These are phyloP conservation scores for Garra rufa DNA, from an alignment of 2,113 vertebrate genomes.

Conservation along the genomic window DNA sequence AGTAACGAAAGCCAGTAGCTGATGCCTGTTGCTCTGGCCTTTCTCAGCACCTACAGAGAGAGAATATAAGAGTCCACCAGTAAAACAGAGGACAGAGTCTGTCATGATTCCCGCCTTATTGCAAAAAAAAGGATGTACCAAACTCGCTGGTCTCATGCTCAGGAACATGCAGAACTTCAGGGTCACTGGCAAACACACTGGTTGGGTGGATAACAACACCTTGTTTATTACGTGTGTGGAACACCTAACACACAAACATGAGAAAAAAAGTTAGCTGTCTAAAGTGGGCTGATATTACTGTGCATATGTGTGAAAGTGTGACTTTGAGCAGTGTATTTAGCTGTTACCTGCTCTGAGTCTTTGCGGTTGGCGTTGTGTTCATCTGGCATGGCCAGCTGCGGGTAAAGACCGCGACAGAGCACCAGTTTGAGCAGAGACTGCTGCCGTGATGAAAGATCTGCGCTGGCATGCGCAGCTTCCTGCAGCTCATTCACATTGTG, in stretches of 20 bases:
- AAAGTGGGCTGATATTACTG: neutral
- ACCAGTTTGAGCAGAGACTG: slow-evolving; percentile 84
- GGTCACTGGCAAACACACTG: slow-evolving; percentile 82
- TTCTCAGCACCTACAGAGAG: slow-evolving; percentile 58
- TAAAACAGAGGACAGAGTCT: neutral
- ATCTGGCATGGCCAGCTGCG: slow-evolving; percentile 87
- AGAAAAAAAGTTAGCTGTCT: neutral
- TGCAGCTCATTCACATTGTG: slow-evolving; percentile 85
- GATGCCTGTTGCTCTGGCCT: slow-evolving; percentile 79
- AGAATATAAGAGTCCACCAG: neutral
- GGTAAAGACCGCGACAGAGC: slow-evolving; percentile 88
- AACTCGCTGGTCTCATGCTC: slow-evolving; percentile 64
- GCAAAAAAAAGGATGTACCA: slow-evolving; percentile 52
- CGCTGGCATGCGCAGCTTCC: slow-evolving; percentile 68
- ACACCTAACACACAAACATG: slow-evolving; percentile 75
- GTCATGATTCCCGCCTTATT: neutral
- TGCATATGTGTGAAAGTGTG: neutral
- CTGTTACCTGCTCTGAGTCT: slow-evolving; percentile 87
- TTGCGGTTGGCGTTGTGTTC: slow-evolving; percentile 85
- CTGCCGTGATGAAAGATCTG: slow-evolving; percentile 76
- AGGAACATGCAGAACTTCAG: slow-evolving; percentile 80
- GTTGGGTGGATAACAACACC: slow-evolving; percentile 89
- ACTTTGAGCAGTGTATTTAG: neutral
- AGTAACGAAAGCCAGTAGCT: slow-evolving; percentile 89
- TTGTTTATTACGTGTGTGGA: slow-evolving; percentile 89